Percentiles rank a stretch among this genome's conserved stretches.
phyloP scores from a whole-genome alignment of 1,140 invertebrate species.

The Brachionus paranguensis region DNA sequence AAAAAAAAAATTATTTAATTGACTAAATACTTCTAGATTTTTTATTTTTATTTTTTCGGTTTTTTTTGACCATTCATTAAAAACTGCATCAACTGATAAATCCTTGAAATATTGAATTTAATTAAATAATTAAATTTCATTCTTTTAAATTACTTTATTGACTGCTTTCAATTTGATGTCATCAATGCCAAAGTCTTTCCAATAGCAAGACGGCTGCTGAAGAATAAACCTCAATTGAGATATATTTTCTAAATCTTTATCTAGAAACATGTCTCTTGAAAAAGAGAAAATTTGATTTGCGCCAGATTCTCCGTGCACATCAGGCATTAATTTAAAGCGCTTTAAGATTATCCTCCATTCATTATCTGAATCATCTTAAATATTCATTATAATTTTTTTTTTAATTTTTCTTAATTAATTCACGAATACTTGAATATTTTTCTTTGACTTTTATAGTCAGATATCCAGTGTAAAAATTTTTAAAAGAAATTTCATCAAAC shows the following conservation, averaged over 20 bases:
- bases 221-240: conserved; percentile 56
- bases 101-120: not conserved
- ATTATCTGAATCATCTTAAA: not conserved
- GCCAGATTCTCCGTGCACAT: conserved; percentile 15
- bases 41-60: not conserved
- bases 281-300: not conserved
- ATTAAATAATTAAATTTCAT: not conserved
- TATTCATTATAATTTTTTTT: not conserved
- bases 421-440: not conserved
- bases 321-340: conserved; percentile 12
- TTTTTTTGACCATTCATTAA: not conserved
- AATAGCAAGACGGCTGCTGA: conserved; percentile 59
- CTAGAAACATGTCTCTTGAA: not conserved
- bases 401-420: not conserved
- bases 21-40: not conserved
- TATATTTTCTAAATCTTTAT: conserved; percentile 44
- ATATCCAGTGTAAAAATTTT: conserved; percentile 30
- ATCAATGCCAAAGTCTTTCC: conserved; percentile 59
- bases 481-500: conserved; percentile 17
- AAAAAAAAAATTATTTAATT: not conserved
- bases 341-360: conserved; percentile 2
- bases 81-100: not conserved
- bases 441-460: conserved; percentile 24
- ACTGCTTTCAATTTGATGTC: conserved; percentile 51
- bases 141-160: not conserved